phyloP scores from a whole-genome alignment of 2,113 vertebrate species.

The Cathartes aura region DNA sequence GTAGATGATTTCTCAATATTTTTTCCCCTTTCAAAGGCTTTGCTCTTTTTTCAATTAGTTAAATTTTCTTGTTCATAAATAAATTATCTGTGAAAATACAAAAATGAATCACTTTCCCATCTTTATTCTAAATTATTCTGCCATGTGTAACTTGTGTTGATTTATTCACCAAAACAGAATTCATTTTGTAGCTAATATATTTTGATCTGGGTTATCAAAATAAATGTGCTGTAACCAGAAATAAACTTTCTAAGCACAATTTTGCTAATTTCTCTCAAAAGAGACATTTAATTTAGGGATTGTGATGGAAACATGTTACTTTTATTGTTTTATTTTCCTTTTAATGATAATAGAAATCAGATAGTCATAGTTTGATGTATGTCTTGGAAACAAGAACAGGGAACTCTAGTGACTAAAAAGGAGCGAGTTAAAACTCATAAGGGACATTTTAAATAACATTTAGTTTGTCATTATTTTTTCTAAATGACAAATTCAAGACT shows the following conservation, averaged over 20 bases:
- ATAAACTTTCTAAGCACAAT: not conserved
- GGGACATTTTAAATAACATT: not conserved
- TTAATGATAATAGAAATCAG: not conserved
- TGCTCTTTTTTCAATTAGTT: not conserved
- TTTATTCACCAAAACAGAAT: not conserved
- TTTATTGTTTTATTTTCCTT: not conserved
- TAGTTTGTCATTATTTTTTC: not conserved
- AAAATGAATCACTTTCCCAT: not conserved
- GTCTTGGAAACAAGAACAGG: not conserved
- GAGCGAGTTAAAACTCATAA: not conserved
- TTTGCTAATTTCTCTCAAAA: not conserved
- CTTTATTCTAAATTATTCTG: not conserved
- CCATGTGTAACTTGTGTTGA: not conserved
- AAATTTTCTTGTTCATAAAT: not conserved
- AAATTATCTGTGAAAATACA: not conserved
- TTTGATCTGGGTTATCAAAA: not conserved
- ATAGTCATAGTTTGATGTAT: not conserved
- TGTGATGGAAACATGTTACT: not conserved
- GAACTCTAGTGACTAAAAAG: not conserved
- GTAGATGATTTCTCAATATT: not conserved
- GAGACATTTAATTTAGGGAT: not conserved
- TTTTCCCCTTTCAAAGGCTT: not conserved
- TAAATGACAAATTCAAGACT: not conserved
- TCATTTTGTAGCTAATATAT: not conserved
- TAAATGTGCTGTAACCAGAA: not conserved